A percentile compares a stretch with the other conserved stretches of the same genome.
Evolutionary conservation across 1,140 invertebrate species (phyloP).

Genomic region (Aleiodes sp.): DNA sequence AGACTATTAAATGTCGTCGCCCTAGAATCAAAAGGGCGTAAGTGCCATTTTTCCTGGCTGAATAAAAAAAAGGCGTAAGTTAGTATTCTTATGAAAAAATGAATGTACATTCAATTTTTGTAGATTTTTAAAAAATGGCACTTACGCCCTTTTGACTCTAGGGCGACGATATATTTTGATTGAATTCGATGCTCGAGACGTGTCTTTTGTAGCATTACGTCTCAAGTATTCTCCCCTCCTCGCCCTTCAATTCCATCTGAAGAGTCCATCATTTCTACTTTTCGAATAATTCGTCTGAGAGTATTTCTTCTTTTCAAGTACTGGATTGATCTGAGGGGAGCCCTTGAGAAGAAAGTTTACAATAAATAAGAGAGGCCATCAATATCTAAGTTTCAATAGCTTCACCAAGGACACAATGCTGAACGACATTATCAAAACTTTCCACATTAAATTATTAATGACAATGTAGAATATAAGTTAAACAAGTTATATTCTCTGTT

Average conservation of each 20-base stretch:
- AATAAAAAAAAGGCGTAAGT: too few species aligned
- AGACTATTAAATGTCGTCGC: too few species aligned
- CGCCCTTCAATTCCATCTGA: background rate
- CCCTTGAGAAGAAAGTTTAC: background rate
- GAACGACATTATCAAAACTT: constrained; percentile 1
- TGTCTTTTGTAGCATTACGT: background rate
- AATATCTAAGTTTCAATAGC: background rate
- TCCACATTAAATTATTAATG: constrained; percentile 2
- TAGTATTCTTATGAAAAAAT: too few species aligned
- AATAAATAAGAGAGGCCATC: background rate
- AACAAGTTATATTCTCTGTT: background rate
- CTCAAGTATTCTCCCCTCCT: background rate
- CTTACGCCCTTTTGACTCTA: too few species aligned
- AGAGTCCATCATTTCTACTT: constrained; percentile 8
- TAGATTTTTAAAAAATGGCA: too few species aligned
- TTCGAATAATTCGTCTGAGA: constrained; percentile 2
- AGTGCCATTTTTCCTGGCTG: too few species aligned
- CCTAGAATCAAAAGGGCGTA: too few species aligned
- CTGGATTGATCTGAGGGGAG: constrained; percentile 10
- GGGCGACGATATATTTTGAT: too few species aligned
- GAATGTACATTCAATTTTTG: too few species aligned
- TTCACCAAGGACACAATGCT: constrained; percentile 5
- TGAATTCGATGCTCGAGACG: background rate
- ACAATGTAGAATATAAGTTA: constrained; percentile 8
- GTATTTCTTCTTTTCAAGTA: too few species aligned